Conservation (phyloP, 2,113 vertebrate species). For the Apaloderma vittatum region DNA sequence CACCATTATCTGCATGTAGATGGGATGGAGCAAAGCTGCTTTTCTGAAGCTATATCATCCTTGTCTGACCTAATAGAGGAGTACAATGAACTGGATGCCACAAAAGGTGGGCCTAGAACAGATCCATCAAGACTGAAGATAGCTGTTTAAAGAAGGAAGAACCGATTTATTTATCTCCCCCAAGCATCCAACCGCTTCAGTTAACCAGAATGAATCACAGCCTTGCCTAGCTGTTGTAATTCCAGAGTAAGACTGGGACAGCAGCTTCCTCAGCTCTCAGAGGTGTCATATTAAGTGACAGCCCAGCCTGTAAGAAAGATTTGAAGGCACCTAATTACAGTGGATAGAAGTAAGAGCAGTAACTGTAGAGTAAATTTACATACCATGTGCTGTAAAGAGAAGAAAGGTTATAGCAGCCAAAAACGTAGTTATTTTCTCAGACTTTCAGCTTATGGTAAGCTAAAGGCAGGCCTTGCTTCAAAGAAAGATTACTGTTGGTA, state of each 20-base stretch:
- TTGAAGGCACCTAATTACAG: neutral
- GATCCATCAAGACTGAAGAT: slow-evolving; percentile 85
- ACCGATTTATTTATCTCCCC: neutral
- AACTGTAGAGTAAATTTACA: neutral
- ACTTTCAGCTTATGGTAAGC: neutral
- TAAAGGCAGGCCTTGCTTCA: neutral
- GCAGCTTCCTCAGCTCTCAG: neutral
- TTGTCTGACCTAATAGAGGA: slow-evolving; percentile 90
- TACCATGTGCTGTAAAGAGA: neutral
- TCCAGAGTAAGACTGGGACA: neutral
- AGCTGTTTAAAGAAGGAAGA: slow-evolving; percentile 76
- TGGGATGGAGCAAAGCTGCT: slow-evolving; percentile 90
- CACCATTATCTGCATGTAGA: slow-evolving; percentile 94
- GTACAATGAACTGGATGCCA: slow-evolving; percentile 87
- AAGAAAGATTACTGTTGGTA: neutral
- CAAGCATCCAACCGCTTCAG: neutral
- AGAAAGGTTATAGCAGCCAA: neutral
- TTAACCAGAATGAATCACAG: neutral
- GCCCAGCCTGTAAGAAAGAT: neutral
- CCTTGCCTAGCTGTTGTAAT: neutral
- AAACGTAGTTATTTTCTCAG: neutral
- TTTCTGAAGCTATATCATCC: slow-evolving; percentile 87
- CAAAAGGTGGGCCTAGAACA: slow-evolving; percentile 69
- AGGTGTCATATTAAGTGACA: neutral
- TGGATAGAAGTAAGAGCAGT: neutral